These are phyloP conservation scores for Paralichthys olivaceus DNA, from an alignment of 2,113 vertebrate genomes.

Conservation along the genomic window DNA sequence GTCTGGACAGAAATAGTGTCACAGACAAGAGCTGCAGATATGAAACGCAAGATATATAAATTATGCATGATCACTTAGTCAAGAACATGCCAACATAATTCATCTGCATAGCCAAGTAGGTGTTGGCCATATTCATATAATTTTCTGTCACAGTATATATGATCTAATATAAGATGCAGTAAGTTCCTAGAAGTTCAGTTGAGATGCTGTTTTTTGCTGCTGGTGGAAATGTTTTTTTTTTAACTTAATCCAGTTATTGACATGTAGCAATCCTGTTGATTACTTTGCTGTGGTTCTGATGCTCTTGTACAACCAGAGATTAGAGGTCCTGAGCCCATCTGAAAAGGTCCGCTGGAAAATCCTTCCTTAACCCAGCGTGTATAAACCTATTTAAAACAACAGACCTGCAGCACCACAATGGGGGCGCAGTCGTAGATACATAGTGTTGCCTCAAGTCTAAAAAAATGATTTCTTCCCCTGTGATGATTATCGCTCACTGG, in stretches of 20 bases:
- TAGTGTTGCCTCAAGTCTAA: no score
- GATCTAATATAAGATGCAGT: background rate
- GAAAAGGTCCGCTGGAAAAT: no score
- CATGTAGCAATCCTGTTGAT: background rate
- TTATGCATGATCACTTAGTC: constrained; percentile 10
- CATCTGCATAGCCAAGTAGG: background rate
- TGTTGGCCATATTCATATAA: background rate
- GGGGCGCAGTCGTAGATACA: no score
- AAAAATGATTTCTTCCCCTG: no score
- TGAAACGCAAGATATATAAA: background rate
- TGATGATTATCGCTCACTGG: no score
- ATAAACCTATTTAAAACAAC: no score
- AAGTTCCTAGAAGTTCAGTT: background rate
- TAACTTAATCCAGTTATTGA: no score
- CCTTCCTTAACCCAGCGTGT: no score
- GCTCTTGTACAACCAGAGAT: background rate
- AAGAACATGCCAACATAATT: background rate
- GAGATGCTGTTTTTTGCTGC: background rate
- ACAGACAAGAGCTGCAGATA: constrained; percentile 23
- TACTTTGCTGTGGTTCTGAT: background rate
- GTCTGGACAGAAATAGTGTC: constrained; percentile 22
- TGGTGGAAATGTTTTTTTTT: no score
- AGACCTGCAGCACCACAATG: no score
- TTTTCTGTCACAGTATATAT: background rate
- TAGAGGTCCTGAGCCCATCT: background rate